Evolutionary conservation across 2,797 vertebrate species (phyloP).

Genomic region (Hyperoplus lanceolatus): DNA sequence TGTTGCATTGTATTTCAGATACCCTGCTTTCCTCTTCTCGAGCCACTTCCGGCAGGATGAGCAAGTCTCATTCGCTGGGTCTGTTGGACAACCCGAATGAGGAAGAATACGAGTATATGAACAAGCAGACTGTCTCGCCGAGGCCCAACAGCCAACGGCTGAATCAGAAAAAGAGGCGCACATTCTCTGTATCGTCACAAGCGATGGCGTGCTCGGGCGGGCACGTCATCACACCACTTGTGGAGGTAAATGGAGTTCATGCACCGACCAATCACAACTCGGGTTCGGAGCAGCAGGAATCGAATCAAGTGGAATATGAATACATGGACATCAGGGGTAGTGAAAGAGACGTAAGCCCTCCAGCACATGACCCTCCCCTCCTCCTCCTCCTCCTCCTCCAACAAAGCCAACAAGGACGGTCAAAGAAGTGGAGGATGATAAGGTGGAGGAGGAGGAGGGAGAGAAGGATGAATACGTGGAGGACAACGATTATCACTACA

Average conservation of each 20-base stretch:
- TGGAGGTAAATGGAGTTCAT: conserved; percentile 44
- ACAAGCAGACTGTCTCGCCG: conserved; percentile 78
- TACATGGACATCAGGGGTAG: conserved; percentile 90
- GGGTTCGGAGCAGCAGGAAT: conserved; percentile 67
- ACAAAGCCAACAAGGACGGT: conserved; percentile 31
- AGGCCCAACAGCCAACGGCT: conserved; percentile 53
- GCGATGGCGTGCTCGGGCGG: conserved; percentile 58
- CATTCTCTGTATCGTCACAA: conserved; percentile 67
- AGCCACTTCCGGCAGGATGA: conserved; percentile 53
- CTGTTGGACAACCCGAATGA: conserved; percentile 70
- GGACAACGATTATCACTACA: conserved; percentile 92
- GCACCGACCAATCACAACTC: conserved; percentile 48
- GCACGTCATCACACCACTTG: background rate
- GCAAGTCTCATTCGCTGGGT: conserved; percentile 63
- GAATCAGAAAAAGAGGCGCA: conserved; percentile 68
- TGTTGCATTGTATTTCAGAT: conserved; percentile 65
- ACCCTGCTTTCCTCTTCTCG: conserved; percentile 71
- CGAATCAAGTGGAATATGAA: conserved; percentile 87
- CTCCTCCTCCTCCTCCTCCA: conserved; percentile 54
- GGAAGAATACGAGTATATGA: conserved; percentile 89
- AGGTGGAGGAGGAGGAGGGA: conserved; percentile 61
- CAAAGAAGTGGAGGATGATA: conserved; percentile 31
- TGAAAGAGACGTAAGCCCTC: conserved; percentile 56
- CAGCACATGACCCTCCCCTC: conserved; percentile 58
- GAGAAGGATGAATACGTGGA: conserved; percentile 76